A percentile compares a stretch with the other conserved stretches of the same genome.
Conservation (phyloP, 2,113 vertebrate species). For the Parus major region DNA sequence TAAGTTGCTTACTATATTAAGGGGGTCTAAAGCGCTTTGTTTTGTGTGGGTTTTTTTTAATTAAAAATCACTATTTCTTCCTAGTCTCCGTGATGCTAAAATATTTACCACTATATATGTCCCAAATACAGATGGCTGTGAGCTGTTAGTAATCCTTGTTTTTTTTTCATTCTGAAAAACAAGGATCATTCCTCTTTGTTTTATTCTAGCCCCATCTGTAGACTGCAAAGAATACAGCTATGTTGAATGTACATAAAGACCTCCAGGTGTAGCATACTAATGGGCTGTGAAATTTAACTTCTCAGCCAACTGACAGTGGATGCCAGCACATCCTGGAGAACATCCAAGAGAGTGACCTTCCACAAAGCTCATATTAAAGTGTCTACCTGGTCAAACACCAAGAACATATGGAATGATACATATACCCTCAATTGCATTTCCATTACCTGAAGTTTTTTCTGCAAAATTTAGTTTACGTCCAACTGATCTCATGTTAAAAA, state of each 20-base stretch:
- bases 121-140: not conserved
- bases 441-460: not conserved
- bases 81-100: not conserved
- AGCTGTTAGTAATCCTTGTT: not conserved
- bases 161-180: not conserved
- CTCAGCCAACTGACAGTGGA: not conserved
- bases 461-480: not conserved
- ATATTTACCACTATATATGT: not conserved
- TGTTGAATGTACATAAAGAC: not conserved
- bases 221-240: not conserved
- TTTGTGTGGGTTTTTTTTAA: accelerated
- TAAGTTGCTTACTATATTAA: not conserved
- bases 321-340: not conserved
- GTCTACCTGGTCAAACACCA: not conserved
- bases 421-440: not conserved
- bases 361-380: not conserved
- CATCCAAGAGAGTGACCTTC: not conserved
- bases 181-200: not conserved
- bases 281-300: not conserved
- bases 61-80: not conserved
- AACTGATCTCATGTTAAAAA: not conserved
- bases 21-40: accelerated
- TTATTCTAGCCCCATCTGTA: not conserved
- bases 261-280: not conserved
- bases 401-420: not conserved